Conservation (phyloP, 2,888 invertebrate species). For the Dugesia japonica region DNA sequence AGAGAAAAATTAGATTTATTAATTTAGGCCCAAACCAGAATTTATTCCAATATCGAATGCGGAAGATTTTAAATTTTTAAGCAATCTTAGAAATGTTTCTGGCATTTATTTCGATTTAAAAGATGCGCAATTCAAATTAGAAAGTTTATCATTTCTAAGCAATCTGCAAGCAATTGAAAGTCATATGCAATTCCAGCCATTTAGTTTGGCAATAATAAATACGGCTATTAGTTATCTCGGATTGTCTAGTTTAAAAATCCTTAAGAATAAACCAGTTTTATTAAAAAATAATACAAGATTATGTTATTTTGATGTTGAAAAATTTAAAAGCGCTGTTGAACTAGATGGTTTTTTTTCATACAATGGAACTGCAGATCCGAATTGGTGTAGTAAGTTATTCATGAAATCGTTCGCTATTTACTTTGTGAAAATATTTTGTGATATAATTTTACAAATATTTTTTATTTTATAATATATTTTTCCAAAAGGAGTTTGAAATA, state of each 20-base stretch:
- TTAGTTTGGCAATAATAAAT: background rate
- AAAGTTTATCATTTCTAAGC: background rate
- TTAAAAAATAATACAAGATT: background rate
- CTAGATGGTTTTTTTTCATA: background rate
- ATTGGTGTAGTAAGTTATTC: no score
- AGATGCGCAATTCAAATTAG: background rate
- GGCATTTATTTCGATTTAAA: background rate
- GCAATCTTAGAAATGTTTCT: background rate
- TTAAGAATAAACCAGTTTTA: background rate
- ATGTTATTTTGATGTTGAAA: conserved; percentile 5
- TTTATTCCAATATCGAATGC: background rate
- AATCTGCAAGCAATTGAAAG: background rate
- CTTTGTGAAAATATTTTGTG: no score
- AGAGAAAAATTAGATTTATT: no score
- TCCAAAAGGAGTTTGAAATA: no score
- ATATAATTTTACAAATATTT: no score
- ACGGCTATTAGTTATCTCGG: background rate
- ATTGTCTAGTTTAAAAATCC: background rate
- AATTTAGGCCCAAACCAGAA: background rate
- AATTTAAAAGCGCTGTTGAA: background rate
- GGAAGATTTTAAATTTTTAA: background rate
- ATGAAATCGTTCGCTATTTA: no score
- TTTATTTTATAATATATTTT: no score
- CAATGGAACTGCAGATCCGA: no score
- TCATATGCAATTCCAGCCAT: background rate